Evolutionary conservation across 1,140 invertebrate genomes (phyloP).

Genomic region (Rhopalosiphum maidis): DNA sequence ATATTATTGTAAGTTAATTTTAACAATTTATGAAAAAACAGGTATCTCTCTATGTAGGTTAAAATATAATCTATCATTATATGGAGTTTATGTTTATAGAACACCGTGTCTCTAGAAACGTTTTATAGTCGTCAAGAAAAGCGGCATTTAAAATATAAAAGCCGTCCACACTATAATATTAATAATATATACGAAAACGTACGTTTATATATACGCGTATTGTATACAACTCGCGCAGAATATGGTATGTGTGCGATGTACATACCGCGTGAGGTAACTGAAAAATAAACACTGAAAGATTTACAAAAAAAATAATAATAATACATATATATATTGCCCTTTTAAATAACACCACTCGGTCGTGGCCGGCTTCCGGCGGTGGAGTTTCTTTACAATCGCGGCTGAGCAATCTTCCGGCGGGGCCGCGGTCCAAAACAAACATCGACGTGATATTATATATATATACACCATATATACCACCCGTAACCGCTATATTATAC

Average conservation of each 20-base stretch:
- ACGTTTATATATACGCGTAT: not conserved
- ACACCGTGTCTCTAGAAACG: not conserved
- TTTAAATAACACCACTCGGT: not conserved
- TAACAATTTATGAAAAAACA: not conserved
- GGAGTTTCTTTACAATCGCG: not conserved
- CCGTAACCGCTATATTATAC: not conserved
- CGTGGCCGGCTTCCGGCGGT: not conserved
- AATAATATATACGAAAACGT: constrained; percentile 20
- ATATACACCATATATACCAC: not conserved
- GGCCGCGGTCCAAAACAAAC: not conserved
- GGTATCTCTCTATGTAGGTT: not conserved
- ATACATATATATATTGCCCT: not conserved
- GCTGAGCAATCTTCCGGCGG: not conserved
- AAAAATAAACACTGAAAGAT: not conserved
- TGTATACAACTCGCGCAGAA: not conserved
- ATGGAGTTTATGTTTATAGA: not conserved
- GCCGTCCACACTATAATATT: constrained; percentile 6
- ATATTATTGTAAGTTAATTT: not conserved
- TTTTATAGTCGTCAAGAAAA: not conserved
- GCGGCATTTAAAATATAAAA: not conserved
- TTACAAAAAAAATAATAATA: not conserved
- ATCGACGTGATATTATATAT: not conserved
- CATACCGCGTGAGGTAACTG: not conserved
- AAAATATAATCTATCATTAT: not conserved
- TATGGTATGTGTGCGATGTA: not conserved